These are phyloP conservation scores for Polietes domitor DNA, from an alignment of 2,888 invertebrate species.

Conservation along the genomic window DNA sequence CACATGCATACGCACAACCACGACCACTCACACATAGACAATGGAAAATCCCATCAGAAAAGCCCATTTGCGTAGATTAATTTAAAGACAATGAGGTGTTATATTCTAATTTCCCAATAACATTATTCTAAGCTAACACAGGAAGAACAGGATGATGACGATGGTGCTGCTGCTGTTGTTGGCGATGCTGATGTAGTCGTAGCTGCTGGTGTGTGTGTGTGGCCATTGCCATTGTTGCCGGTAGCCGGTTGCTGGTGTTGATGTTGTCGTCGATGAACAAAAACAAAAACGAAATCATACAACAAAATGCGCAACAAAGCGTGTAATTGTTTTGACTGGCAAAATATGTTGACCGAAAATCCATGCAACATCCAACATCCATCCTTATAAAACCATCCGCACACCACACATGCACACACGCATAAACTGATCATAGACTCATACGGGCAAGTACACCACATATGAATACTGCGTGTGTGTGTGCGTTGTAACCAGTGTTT, in stretches of 20 bases:
- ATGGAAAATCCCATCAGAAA: conserved; percentile 40
- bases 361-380: conserved; percentile 52
- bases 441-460: neutral
- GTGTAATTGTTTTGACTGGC: conserved; percentile 68
- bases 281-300: conserved; percentile 29
- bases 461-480: neutral
- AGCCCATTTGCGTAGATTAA: conserved; percentile 55
- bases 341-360: conserved; percentile 64
- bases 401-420: conserved; percentile 13
- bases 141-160: conserved; percentile 12
- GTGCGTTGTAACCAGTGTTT: neutral
- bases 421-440: neutral
- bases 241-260: conserved; percentile 14
- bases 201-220: too few relatives aligned
- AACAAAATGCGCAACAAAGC: conserved; percentile 64
- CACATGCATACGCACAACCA: neutral
- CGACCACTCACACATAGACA: conserved; percentile 7
- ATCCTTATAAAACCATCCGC: conserved; percentile 40
- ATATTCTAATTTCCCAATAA: conserved; percentile 59
- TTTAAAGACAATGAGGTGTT: conserved; percentile 62
- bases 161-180: neutral
- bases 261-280: conserved; percentile 20
- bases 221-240: neutral
- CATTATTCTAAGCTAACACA: conserved; percentile 36
- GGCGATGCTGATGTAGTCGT: neutral